Conservation (phyloP, 1,140 invertebrate genomes). For the Diorhabda elongata region DNA sequence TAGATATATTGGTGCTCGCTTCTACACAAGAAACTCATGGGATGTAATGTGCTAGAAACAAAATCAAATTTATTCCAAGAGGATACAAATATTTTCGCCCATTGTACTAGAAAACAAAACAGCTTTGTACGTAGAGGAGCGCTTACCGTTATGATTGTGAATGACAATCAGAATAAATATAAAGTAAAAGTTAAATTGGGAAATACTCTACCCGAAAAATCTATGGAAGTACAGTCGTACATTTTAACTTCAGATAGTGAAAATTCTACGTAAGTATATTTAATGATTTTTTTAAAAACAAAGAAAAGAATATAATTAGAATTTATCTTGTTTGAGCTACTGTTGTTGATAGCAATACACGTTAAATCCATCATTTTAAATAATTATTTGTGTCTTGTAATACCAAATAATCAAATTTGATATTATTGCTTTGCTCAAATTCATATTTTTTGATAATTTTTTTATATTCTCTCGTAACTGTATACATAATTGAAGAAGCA, state of each 20-base stretch:
- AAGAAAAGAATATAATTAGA: too few species aligned
- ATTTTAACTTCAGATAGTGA: slow-evolving; percentile 33
- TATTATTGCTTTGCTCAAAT: too few species aligned
- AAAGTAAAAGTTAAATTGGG: slow-evolving; percentile 29
- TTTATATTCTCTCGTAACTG: too few species aligned
- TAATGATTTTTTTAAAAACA: too few species aligned
- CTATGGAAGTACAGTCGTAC: slow-evolving; percentile 41
- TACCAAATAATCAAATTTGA: too few species aligned
- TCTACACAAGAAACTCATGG: slow-evolving; percentile 43
- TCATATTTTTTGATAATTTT: too few species aligned
- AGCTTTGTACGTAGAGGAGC: slow-evolving; percentile 38
- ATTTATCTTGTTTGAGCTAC: too few species aligned
- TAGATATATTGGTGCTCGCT: slow-evolving; percentile 42
- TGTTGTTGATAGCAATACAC: too few species aligned
- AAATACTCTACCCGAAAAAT: slow-evolving; percentile 28
- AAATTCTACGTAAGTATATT: slow-evolving; percentile 32
- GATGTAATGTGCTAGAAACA: slow-evolving; percentile 40
- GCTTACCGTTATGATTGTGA: slow-evolving; percentile 39
- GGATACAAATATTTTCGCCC: slow-evolving; percentile 31
- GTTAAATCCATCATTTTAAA: too few species aligned
- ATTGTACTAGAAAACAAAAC: slow-evolving; percentile 41
- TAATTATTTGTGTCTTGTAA: too few species aligned
- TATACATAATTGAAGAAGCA: too few species aligned
- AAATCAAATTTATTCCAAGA: slow-evolving; percentile 21
- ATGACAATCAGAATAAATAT: slow-evolving; percentile 27